Conservation (phyloP, 2,113 vertebrate species). For the Bubo bubo region DNA sequence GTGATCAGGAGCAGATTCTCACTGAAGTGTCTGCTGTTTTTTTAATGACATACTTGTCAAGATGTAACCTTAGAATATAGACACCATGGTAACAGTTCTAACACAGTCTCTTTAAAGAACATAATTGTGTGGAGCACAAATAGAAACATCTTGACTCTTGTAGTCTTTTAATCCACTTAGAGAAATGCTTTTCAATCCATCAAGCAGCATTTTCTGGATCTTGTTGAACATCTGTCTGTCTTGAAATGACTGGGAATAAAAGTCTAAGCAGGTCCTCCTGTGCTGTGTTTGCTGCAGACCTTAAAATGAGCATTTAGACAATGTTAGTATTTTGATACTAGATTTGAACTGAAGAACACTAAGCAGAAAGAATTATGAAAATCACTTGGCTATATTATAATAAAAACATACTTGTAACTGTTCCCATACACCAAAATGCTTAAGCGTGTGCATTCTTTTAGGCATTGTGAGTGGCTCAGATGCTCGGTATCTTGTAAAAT, state of each 20-base stretch:
- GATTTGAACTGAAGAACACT: background rate
- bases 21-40: conserved; percentile 10
- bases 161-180: conserved; percentile 64
- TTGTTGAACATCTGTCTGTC: conserved; percentile 56
- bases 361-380: background rate
- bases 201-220: conserved; percentile 41
- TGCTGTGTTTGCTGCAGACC: background rate
- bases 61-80: conserved; percentile 52
- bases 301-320: background rate
- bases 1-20: background rate
- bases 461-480: background rate
- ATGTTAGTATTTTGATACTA: background rate
- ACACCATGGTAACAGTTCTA: conserved; percentile 61
- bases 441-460: accelerated
- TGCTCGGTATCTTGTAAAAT: background rate
- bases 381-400: background rate
- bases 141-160: conserved; percentile 65
- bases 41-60: conserved; percentile 58
- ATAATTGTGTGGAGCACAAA: conserved; percentile 60
- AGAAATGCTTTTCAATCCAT: conserved; percentile 57
- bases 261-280: background rate
- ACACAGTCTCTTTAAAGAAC: conserved; percentile 33
- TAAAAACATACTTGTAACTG: background rate
- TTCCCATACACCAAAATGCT: background rate
- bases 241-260: conserved; percentile 7